Evolutionary conservation across 2,797 vertebrate genomes (phyloP), one percentile per base, ranked within the genome.

Genomic region (Enteromius paludinosus): DNA sequence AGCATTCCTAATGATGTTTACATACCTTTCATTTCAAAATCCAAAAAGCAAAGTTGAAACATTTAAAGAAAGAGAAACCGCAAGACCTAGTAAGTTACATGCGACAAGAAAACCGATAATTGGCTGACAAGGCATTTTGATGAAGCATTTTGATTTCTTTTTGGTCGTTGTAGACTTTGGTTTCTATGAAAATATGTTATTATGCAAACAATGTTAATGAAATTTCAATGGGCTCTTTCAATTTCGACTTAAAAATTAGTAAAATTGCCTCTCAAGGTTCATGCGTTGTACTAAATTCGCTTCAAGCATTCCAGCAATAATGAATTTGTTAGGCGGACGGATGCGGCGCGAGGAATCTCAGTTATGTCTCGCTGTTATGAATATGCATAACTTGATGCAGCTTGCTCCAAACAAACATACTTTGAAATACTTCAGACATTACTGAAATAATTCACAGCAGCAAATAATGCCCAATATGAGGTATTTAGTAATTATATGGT

Each of bases 401-500:
- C 80, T 88, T 89, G 82, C 87, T 89, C 83, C 83, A 87, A 87
- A 88, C 80, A 83, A 45, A 59, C 87, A 87, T 88, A 84, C 74
- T 87, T 83, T 87, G 82, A 88, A 91, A 92, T 92, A 91, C 86
- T 92, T 94, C 85, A 88, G 85, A 90, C 89, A 90, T 92, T 86
- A 84, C 89, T 87, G 85, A 89, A 88, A 83, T 92, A 94, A 94
- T 93, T 93, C 92, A 90, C 88, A 86, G 88, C 87, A 89, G 87
- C 88, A 92, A 93, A 90, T 90, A 89, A 71, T 85, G 85, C 82
- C 89, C 90, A 93, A 90, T 73, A 91, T 89, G 88, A 89, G 89
- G 91, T 91, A 89, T 94, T 95, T 93, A 89, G 91, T 94, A 95
- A 95, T 94, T 91, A 93, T 91, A 89, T 84, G 86, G 90, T 93